phyloP scores from a whole-genome alignment of 2,888 invertebrate genomes.

The Odontothrips loti region DNA sequence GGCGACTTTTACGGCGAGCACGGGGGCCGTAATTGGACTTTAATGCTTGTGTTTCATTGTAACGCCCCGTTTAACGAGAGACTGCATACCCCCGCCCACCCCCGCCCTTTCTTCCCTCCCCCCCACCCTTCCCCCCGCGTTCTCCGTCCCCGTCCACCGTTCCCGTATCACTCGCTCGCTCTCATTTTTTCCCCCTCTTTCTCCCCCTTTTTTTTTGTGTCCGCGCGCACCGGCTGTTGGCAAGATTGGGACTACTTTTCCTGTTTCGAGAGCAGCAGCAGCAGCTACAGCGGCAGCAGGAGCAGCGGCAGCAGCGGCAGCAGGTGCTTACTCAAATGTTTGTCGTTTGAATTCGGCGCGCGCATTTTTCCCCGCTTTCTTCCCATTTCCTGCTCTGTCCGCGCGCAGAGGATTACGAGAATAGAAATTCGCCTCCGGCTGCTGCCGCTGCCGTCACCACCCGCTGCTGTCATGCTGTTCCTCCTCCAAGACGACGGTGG shows the following conservation, averaged over 20 bases:
- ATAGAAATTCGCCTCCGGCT: neutral
- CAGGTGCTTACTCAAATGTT: too few relatives aligned
- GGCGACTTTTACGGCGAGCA: slow-evolving; percentile 17
- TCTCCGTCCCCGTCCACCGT: neutral
- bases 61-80: slow-evolving; percentile 24
- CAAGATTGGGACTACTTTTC: neutral
- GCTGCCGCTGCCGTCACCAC: neutral
- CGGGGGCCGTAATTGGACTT: slow-evolving; percentile 16
- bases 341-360: too few relatives aligned
- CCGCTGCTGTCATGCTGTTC: neutral
- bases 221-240: neutral
- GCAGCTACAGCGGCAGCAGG: too few relatives aligned
- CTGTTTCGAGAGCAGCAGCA: too few relatives aligned
- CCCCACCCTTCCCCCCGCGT: too few relatives aligned
- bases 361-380: too few relatives aligned
- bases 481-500: neutral
- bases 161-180: neutral
- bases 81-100: neutral
- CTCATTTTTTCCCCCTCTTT: neutral
- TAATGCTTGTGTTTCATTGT: slow-evolving; percentile 25
- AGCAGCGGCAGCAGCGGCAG: too few relatives aligned
- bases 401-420: too few relatives aligned
- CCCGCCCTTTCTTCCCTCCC: neutral
- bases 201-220: neutral
- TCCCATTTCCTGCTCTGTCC: too few relatives aligned